Evolutionary conservation across 1,140 invertebrate genomes (phyloP), one percentile per base, ranked within the genome.

Genomic region (Araneus ventricosus): DNA sequence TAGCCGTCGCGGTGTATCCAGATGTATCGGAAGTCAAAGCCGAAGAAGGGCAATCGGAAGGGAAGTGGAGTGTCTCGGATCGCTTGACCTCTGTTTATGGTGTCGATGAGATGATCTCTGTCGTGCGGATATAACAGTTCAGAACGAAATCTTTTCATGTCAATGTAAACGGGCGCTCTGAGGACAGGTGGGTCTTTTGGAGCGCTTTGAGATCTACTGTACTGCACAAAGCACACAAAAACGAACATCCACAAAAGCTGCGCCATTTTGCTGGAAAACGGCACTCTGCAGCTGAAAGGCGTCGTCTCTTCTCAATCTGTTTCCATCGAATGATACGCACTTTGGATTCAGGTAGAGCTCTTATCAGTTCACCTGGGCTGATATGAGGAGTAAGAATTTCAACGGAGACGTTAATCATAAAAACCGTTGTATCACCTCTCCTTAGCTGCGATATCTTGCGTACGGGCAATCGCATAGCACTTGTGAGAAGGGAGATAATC

Each of bases 21-120:
- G 0, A 98, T 98, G 94, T 99, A 99, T 95, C 99, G 99, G 95
- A 97, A 99, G 94, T 98, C 96, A 94, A 99, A 99, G 0, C 98
- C 98, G 95, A 97, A 99, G 96, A 98, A 99, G 0, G 98, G 98
- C 79, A 99, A 95, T 94, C 98, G 98, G 94, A 99, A 99, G 52
- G 94, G 94, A 34, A 95, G 93, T 41, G 95, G 94, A 57, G 94
- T 93, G 93, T 95, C 95, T 70, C 95, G 94, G 24, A 95, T 93
- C 10, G 95, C 90, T 91, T 94, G 95, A 14, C 70, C 92, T 87
- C 94, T 91, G 41, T 94, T 94, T 17, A 95, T 94, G 14, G 84
- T 86, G 20, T 94, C 93, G 4, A 94, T 39, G 30, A 94, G 93
- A 84, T 94, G 88, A 20, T 57, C 52, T 59, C 84, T 61, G 8